phyloP scores from a whole-genome alignment of 2,797 vertebrate genomes.

The Carcharodon carcharias region DNA sequence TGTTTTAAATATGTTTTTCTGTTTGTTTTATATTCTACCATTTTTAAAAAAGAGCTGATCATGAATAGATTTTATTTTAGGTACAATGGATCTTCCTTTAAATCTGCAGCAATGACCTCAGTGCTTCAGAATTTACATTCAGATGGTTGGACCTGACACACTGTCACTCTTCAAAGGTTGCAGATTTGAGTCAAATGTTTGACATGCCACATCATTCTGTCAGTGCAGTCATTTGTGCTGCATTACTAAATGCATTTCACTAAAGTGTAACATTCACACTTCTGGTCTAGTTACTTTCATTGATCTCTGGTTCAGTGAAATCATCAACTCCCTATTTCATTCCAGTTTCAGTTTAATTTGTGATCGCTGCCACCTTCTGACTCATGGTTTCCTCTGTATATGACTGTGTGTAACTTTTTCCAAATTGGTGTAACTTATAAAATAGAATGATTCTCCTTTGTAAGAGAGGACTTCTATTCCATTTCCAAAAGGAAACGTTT shows the following conservation, averaged over 20 bases:
- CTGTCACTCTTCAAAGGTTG: constrained; percentile 42
- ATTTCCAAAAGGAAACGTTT: constrained; percentile 15
- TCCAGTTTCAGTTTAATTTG: background rate
- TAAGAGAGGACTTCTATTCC: constrained; percentile 7
- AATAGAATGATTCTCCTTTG: background rate
- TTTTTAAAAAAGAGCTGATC: background rate
- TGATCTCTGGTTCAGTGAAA: constrained; percentile 38
- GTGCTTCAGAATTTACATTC: constrained; percentile 43
- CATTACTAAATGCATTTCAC: constrained; percentile 42
- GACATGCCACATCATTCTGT: constrained; percentile 43
- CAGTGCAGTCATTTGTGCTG: constrained; percentile 44
- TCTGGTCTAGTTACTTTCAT: constrained; percentile 49
- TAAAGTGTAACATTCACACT: constrained; percentile 48
- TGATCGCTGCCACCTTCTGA: constrained; percentile 42
- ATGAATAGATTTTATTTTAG: background rate
- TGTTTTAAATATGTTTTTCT: background rate
- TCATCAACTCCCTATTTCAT: constrained; percentile 44
- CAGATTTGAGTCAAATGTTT: constrained; percentile 46
- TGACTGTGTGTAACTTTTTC: background rate
- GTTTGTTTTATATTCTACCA: background rate
- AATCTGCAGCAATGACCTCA: constrained; percentile 38
- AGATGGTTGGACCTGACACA: constrained; percentile 43
- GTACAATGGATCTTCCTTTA: background rate
- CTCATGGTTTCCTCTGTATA: constrained; percentile 36
- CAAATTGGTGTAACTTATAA: constrained; percentile 2